Percentiles rank a stretch among this genome's conserved stretches.
phyloP scores from a whole-genome alignment of 2,797 vertebrate genomes.

The Hippoglossus hippoglossus region DNA sequence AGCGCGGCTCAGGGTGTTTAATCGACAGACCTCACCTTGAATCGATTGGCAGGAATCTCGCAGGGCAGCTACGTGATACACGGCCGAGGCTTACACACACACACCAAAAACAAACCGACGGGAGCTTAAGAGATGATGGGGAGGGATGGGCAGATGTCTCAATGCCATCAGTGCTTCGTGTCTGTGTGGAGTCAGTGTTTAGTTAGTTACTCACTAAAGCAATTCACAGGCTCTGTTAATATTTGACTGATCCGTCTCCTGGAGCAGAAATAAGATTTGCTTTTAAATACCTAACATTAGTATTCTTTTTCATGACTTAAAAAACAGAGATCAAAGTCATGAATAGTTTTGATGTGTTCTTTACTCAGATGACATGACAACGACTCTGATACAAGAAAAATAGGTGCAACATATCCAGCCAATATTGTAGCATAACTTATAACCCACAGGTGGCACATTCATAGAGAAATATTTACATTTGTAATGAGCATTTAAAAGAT shows the following conservation, averaged over 20 bases:
- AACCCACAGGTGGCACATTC: background rate
- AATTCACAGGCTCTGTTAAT: constrained; percentile 24
- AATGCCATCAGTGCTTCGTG: constrained; percentile 51
- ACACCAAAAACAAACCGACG: constrained; percentile 76
- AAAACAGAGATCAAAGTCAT: background rate
- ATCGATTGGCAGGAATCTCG: constrained; percentile 77
- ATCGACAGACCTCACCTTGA: constrained; percentile 84
- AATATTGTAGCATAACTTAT: background rate
- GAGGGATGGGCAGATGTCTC: constrained; percentile 51
- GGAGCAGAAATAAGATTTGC: background rate
- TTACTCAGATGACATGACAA: background rate
- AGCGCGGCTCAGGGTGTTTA: constrained; percentile 82
- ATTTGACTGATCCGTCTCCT: constrained; percentile 2
- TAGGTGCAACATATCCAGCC: background rate
- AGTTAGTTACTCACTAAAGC: constrained; percentile 26
- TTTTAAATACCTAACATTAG: background rate
- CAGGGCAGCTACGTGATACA: constrained; percentile 76
- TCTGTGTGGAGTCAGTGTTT: constrained; percentile 30
- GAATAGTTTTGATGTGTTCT: constrained; percentile 1
- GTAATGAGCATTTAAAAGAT: background rate
- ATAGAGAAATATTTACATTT: background rate
- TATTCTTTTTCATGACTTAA: background rate
- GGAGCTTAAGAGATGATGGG: constrained; percentile 46
- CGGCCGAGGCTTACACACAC: constrained; percentile 71
- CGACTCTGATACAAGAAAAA: too few relatives aligned